Conservation (phyloP, 2,797 vertebrate species). For the Silurus lanzhouensis region DNA sequence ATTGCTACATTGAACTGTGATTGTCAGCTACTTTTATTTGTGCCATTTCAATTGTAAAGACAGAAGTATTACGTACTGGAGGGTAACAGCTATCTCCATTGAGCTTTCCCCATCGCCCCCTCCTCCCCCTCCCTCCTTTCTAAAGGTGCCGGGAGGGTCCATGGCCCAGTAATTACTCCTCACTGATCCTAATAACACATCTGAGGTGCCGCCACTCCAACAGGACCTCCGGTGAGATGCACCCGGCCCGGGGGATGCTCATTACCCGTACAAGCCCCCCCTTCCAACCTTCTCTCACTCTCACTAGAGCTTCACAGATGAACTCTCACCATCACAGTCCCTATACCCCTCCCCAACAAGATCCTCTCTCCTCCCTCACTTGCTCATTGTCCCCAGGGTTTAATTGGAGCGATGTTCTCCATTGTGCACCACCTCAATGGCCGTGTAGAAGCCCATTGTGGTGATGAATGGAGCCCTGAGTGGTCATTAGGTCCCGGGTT, state of each 20-base stretch:
- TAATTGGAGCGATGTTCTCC: slow-evolving; percentile 83
- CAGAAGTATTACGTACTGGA: background rate
- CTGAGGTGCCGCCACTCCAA: slow-evolving; percentile 76
- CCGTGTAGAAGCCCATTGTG: slow-evolving; percentile 79
- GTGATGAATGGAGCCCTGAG: slow-evolving; percentile 81
- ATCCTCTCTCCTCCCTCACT: slow-evolving; percentile 71
- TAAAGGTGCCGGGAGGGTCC: slow-evolving; percentile 56
- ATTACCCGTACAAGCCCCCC: slow-evolving; percentile 75
- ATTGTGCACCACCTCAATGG: slow-evolving; percentile 78
- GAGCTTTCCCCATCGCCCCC: slow-evolving; percentile 19
- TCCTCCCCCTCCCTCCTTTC: slow-evolving; percentile 26
- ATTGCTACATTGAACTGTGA: background rate
- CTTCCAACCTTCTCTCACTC: slow-evolving; percentile 34
- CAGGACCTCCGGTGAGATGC: slow-evolving; percentile 72
- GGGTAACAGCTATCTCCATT: slow-evolving; percentile 12
- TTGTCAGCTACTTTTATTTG: background rate
- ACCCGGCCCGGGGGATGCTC: slow-evolving; percentile 69
- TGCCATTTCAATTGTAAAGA: background rate
- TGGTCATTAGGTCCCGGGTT: slow-evolving; percentile 83
- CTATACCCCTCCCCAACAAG: slow-evolving; percentile 61
- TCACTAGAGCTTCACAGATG: slow-evolving; percentile 55
- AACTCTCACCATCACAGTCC: slow-evolving; percentile 49
- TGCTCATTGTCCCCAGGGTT: slow-evolving; percentile 78
- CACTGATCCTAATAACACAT: slow-evolving; percentile 83
- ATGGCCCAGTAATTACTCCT: slow-evolving; percentile 79